Base-by-base conservation (phyloP, 2,113 vertebrate species). In the Pomatorhinus ruficollis region DNA sequence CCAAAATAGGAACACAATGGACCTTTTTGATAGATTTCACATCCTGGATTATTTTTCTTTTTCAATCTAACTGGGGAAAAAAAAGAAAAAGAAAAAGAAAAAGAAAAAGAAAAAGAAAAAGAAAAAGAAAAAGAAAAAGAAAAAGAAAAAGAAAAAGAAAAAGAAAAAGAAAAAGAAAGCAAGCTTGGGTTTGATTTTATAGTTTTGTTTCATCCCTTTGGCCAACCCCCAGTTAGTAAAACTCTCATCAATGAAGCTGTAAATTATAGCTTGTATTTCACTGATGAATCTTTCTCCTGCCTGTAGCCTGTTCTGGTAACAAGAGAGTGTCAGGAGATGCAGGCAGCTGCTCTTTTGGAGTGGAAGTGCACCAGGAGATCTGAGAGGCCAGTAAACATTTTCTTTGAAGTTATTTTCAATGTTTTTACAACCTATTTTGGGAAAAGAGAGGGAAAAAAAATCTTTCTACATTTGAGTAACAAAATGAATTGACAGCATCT, bases 141-240 rank as follows among this genome's bases (percentile, higher is more conserved):
- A 1, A 65, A 39, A 59, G 0, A 39, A n/a, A 54, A n/a, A 3
- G n/a, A 61, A 35, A 3, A 14, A 21, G 44, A 0, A 23, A 33
- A 52, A 53, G 3, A 6, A 1, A 65, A 39, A 59, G 0, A 39
- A n/a, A 54, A n/a, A 3, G n/a, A n/a, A n/a, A n/a, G n/a, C n/a
- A n/a, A 6, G 2, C 7, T 83, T 53, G 45, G 2, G 6, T 76
- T 83, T 56, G 24, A 25, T 64, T 37, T 56, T 5, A 10, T 74
- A 7, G 11, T 86, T 57, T 72, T 25, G 10, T 61, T 80, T 75
- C 60, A 35, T 15, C 10, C 15, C 11, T 37, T 25, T 71, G 69
- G 8, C 7, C 28, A 56, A 61, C 18, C 2, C 9, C 1, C 11
- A 53, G 5, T 13, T 37, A 30, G 54, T 60, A 45, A 60, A 65